Conservation (phyloP, 1,140 invertebrate genomes). For the Chironomus tepperi region DNA sequence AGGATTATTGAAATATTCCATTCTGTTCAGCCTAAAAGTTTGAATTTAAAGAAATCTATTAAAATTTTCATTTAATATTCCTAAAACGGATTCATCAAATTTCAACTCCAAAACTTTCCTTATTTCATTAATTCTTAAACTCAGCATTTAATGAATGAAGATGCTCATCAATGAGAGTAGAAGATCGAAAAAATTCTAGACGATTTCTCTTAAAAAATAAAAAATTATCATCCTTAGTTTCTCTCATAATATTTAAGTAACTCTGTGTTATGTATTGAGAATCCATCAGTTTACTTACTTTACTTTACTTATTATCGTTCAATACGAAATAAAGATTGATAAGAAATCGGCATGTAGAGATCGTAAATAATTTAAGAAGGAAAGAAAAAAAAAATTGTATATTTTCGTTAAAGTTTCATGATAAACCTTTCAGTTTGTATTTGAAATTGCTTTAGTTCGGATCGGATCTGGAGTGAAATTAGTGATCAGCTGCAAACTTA, state of each 20-base stretch:
- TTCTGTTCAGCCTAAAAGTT: no score
- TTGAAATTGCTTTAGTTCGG: not conserved
- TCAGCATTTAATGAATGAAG: no score
- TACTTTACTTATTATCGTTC: not conserved
- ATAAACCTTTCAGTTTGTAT: slow-evolving; percentile 19
- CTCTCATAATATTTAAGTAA: not conserved
- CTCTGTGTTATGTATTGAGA: no score
- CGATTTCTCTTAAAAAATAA: no score
- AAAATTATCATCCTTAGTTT: not conserved
- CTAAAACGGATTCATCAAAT: no score
- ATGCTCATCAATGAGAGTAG: no score
- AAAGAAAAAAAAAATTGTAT: not conserved
- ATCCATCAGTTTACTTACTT: not conserved
- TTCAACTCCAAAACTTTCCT: no score
- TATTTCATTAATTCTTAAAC: no score
- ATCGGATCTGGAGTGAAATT: not conserved
- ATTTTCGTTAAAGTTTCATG: slow-evolving; percentile 17
- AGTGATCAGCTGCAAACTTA: not conserved
- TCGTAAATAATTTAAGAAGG: not conserved
- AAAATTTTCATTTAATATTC: no score
- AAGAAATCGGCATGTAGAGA: not conserved
- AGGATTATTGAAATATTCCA: no score
- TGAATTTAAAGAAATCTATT: no score
- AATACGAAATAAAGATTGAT: slow-evolving; percentile 17
- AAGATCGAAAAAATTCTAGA: not conserved